phyloP scores from a whole-genome alignment of 2,888 invertebrate genomes.

The Nymphalis urticae region DNA sequence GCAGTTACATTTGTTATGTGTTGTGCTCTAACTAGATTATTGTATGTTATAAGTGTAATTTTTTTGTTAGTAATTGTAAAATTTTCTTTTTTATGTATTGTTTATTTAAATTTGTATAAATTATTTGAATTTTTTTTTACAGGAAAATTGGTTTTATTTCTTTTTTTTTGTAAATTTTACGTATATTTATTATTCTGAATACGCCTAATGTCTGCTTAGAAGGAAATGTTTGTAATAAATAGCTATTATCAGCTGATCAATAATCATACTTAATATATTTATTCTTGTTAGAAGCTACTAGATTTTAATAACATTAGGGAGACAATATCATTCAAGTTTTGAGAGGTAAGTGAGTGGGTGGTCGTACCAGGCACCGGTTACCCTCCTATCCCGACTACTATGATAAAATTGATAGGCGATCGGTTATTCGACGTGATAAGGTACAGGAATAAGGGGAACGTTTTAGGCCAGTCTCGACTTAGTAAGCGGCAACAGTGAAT shows the following conservation, averaged over 20 bases:
- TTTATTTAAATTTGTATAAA: too few species aligned
- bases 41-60: slow-evolving; percentile 5
- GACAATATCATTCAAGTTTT: slow-evolving; percentile 1
- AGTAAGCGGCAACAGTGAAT: slow-evolving; percentile 13
- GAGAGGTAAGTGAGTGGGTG: slow-evolving; percentile 13
- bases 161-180: too few species aligned
- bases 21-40: slow-evolving; percentile 22
- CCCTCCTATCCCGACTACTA: slow-evolving; percentile 57
- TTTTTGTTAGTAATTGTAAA: not conserved
- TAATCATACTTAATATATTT: not conserved
- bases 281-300: not conserved
- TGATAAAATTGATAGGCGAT: slow-evolving; percentile 65
- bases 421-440: slow-evolving; percentile 41
- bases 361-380: slow-evolving; percentile 66
- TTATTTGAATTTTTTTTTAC: too few species aligned
- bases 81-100: not conserved
- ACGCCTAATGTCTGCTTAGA: not conserved
- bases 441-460: slow-evolving; percentile 55
- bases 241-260: slow-evolving; percentile 4
- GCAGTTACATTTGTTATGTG: slow-evolving; percentile 22
- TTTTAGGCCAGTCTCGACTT: slow-evolving; percentile 21
- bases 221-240: not conserved
- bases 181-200: not conserved
- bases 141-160: too few species aligned
- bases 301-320: slow-evolving; percentile 2